phyloP scores from a whole-genome alignment of 53 echinoderm and acorn worm genomes.

The Echinarachnius parma region DNA sequence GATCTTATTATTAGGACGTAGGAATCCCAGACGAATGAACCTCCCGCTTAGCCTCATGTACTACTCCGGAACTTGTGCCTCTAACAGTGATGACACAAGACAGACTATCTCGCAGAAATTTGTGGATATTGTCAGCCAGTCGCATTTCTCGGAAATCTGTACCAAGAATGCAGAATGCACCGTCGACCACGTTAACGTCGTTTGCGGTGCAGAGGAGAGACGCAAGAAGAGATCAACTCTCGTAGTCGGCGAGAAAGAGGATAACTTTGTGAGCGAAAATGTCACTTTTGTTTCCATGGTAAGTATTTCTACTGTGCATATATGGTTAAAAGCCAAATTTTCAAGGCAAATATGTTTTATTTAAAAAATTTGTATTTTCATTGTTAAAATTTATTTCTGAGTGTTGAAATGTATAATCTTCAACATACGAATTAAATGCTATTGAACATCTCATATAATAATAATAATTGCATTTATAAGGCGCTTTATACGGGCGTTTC shows the following conservation, averaged over 20 bases:
- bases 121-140: slow-evolving; percentile 28
- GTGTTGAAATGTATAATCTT: no score
- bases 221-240: slow-evolving; percentile 2
- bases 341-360: no score
- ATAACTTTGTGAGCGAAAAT: neutral
- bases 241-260: neutral
- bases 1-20: no score
- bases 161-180: slow-evolving; percentile 33
- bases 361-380: no score
- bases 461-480: no score
- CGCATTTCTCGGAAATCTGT: slow-evolving; percentile 33
- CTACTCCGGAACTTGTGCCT: slow-evolving; percentile 45
- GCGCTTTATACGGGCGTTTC: no score
- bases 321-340: no score
- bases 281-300: slow-evolving; percentile 17
- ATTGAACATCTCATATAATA: no score
- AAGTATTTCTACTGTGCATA: no score
- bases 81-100: slow-evolving; percentile 3
- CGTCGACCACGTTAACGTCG: slow-evolving; percentile 38
- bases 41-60: slow-evolving; percentile 43
- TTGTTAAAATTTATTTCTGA: no score
- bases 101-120: slow-evolving; percentile 45
- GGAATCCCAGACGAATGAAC: slow-evolving; percentile 10
- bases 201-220: slow-evolving; percentile 25
- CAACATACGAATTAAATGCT: no score